Evolutionary conservation across 2,888 invertebrate species (phyloP).

Genomic region (Eulithis testata): DNA sequence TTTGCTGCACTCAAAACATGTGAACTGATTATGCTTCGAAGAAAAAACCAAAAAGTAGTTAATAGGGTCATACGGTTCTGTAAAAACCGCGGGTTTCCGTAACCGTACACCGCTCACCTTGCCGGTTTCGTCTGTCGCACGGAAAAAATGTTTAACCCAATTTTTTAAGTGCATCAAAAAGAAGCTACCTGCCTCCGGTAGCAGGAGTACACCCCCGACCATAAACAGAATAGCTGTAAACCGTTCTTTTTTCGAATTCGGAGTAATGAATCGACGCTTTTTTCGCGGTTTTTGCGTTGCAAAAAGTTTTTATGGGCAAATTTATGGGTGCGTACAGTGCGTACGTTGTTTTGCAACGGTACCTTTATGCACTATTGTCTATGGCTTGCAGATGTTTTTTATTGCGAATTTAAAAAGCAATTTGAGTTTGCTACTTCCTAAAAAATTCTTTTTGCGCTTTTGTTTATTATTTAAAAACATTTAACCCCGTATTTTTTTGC

Average conservation of each 20-base stretch:
- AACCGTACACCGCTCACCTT: constrained; percentile 80
- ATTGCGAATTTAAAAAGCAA: constrained; percentile 48
- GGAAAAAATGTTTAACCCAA: constrained; percentile 77
- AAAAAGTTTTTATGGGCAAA: constrained; percentile 65
- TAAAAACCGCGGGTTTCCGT: constrained; percentile 79
- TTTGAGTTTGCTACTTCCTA: constrained; percentile 47
- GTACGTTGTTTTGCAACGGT: constrained; percentile 70
- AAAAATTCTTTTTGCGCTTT: constrained; percentile 48
- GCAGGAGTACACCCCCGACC: constrained; percentile 65
- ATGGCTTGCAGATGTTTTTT: constrained; percentile 66
- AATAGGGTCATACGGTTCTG: constrained; percentile 72
- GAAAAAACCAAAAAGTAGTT: constrained; percentile 69
- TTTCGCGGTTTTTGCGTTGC: constrained; percentile 62
- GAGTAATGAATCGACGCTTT: constrained; percentile 55
- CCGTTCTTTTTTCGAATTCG: constrained; percentile 55
- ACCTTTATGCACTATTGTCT: constrained; percentile 62
- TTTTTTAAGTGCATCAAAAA: constrained; percentile 69
- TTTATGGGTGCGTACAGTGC: constrained; percentile 62
- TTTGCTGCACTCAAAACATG: constrained; percentile 56
- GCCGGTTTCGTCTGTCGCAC: constrained; percentile 69
- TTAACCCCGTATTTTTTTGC: constrained; percentile 58
- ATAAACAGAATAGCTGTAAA: constrained; percentile 69
- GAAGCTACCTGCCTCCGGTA: constrained; percentile 77
- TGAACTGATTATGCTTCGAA: constrained; percentile 62
- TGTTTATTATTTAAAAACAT: constrained; percentile 54